A percentile compares a stretch with the other conserved stretches of the same genome.
Conservation (phyloP, 64 coral and sea anemone species). For the Acropora yongei region DNA sequence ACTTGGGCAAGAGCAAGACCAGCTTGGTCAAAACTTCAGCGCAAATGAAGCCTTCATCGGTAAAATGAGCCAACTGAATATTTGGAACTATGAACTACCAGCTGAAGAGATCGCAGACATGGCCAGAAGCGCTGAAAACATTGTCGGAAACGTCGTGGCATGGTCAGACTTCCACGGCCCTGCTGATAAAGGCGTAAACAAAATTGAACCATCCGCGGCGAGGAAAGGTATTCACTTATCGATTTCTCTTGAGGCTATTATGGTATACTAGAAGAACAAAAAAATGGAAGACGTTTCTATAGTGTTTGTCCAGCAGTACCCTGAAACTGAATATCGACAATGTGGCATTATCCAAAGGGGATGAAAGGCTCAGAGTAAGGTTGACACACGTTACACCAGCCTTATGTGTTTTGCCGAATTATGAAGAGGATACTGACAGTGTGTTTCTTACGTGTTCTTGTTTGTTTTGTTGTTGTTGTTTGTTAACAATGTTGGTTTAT, state of each 20-base stretch:
- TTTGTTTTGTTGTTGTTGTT: no score
- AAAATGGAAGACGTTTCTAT: no score
- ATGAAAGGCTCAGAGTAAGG: no score
- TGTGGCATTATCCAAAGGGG: no score
- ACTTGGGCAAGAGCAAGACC: conserved; percentile 95
- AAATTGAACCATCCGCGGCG: conserved; percentile 53
- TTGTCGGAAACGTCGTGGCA: conserved; percentile 70
- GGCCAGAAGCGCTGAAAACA: conserved; percentile 62
- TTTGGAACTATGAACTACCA: conserved; percentile 78
- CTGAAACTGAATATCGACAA: no score
- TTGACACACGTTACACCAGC: no score
- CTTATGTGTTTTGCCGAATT: no score
- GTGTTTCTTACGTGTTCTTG: no score
- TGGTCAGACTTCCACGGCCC: conserved; percentile 82
- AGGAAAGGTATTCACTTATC: conserved; percentile 33
- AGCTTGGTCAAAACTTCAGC: conserved; percentile 77
- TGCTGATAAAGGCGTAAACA: conserved; percentile 47
- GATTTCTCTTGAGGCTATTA: no score
- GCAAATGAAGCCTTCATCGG: conserved; percentile 97
- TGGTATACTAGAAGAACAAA: no score
- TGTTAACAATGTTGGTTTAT: background rate
- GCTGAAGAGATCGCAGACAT: conserved; percentile 59
- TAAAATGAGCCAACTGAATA: conserved; percentile 85
- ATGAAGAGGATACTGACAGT: no score
- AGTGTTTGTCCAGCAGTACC: no score